phyloP scores from a whole-genome alignment of 2,888 invertebrate genomes.

The Apamea sordens region DNA sequence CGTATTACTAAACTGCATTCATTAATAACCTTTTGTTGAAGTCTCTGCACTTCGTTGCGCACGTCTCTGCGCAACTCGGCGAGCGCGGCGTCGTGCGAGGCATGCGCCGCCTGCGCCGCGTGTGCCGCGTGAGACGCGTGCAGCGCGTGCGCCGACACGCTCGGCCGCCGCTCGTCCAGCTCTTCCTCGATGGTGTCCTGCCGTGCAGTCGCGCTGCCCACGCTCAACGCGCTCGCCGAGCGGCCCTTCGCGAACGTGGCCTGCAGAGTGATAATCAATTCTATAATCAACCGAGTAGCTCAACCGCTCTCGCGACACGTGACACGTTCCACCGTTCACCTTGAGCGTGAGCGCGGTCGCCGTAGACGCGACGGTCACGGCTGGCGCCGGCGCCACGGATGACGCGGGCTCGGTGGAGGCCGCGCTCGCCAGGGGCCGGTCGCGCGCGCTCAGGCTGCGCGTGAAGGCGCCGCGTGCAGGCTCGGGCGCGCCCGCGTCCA shows the following conservation, averaged over 20 bases:
- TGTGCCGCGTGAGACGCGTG: slow-evolving; percentile 78
- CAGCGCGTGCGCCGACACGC: slow-evolving; percentile 68
- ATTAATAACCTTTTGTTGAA: slow-evolving; percentile 82
- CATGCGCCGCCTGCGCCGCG: slow-evolving; percentile 84
- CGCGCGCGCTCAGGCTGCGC: slow-evolving; percentile 84
- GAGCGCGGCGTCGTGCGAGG: slow-evolving; percentile 89
- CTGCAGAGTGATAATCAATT: slow-evolving; percentile 64
- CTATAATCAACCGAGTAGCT: neutral
- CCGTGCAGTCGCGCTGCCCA: slow-evolving; percentile 80
- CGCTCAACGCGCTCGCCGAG: slow-evolving; percentile 83
- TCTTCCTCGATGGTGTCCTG: slow-evolving; percentile 74
- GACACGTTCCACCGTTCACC: slow-evolving; percentile 22
- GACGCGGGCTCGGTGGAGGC: slow-evolving; percentile 35
- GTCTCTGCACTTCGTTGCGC: slow-evolving; percentile 83
- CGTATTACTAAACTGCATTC: neutral
- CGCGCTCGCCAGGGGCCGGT: slow-evolving; percentile 76
- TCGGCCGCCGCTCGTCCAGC: slow-evolving; percentile 72
- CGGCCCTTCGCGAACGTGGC: slow-evolving; percentile 81
- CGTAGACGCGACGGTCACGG: slow-evolving; percentile 36
- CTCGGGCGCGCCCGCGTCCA: slow-evolving; percentile 92
- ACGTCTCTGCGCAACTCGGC: slow-evolving; percentile 87
- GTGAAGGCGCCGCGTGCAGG: slow-evolving; percentile 86
- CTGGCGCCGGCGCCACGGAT: slow-evolving; percentile 75
- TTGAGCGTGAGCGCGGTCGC: slow-evolving; percentile 65
- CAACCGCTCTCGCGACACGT: neutral